Evolutionary conservation across 2,888 invertebrate genomes (phyloP), one percentile per base, ranked within the genome.

Genomic region (Trachelus iudaicus): DNA sequence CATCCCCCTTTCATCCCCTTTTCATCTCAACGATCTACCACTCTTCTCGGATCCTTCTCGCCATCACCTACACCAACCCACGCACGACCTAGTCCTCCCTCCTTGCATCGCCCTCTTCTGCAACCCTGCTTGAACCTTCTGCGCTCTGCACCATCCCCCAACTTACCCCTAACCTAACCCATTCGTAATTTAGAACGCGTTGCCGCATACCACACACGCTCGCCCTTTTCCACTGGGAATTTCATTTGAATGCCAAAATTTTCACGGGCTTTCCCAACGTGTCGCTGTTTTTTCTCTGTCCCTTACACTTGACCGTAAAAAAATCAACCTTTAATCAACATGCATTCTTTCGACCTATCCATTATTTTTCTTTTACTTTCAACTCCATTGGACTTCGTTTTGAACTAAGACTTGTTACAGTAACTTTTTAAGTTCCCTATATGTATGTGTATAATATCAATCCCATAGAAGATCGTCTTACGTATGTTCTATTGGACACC

Each of bases 221-320:
- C 56, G n/a, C 34, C 73, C 75, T 77, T 77, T 77, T 73, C 75
- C 75, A 37, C 69, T 15, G 40, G 71, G 77, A 77, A 77, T 76
- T 78, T 76, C 76, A 76, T 76, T 76, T 68, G 78, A 78, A 78
- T 76, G 69, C 76, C 73, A 69, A 78, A 78, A 75, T 75, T 68
- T 69, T 30, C 15, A n/a, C 71, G 71, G 71, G 4, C 33, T 31
- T 13, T 34, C 31, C 15, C 71, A 33, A 33, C 11, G 33, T 71
- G 31, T 23, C 11, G 6, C 15, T 15, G 71, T 33, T 15, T 4
- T 56, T 4, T 6, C 15, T 15, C 40, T 40, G 6, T 40, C 40
- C 2, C 23, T 9, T 2, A 23, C 56, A 23, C 23, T 56, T 56
- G 2, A 56, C 23, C 15, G 56, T 56, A 23, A 40, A 56, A 23